A percentile compares a stretch with the other conserved stretches of the same genome.
Conservation (phyloP, 2,113 vertebrate species). For the Pongo pygmaeus region DNA sequence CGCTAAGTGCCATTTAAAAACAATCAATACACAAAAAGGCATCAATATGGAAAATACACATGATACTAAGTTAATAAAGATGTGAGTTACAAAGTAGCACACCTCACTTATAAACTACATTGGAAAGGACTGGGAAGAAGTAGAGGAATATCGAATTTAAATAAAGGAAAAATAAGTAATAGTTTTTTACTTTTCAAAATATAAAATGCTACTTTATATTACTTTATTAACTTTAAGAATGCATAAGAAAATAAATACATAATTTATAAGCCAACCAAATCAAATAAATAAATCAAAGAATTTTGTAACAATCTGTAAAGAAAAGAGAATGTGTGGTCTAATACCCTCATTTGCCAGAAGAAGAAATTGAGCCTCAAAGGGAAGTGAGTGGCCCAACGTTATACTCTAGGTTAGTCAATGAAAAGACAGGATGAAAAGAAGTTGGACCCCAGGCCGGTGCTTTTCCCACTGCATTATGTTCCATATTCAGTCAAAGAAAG, state of each 20-base stretch:
- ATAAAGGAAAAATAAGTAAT: neutral
- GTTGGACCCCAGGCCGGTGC: neutral
- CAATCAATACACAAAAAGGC: neutral
- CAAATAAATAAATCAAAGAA: neutral
- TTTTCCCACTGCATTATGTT: neutral
- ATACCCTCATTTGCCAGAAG: neutral
- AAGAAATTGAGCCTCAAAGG: neutral
- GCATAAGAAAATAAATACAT: neutral
- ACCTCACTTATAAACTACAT: neutral
- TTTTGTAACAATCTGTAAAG: neutral
- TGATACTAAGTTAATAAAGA: neutral
- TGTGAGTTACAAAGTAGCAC: neutral
- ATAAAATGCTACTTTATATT: neutral
- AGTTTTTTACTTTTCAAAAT: neutral
- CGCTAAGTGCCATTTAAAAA: conserved; percentile 13
- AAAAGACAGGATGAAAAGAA: neutral
- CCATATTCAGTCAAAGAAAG: neutral
- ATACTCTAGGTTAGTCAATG: neutral
- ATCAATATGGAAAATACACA: neutral
- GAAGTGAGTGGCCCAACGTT: neutral
- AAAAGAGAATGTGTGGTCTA: neutral
- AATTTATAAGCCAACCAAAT: neutral
- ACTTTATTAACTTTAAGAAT: neutral
- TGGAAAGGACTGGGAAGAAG: neutral
- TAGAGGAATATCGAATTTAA: neutral